Evolutionary conservation across 23 tunicate genomes (phyloP), one percentile per base, ranked within the genome.

Genomic region (Halocynthia roretzi): DNA sequence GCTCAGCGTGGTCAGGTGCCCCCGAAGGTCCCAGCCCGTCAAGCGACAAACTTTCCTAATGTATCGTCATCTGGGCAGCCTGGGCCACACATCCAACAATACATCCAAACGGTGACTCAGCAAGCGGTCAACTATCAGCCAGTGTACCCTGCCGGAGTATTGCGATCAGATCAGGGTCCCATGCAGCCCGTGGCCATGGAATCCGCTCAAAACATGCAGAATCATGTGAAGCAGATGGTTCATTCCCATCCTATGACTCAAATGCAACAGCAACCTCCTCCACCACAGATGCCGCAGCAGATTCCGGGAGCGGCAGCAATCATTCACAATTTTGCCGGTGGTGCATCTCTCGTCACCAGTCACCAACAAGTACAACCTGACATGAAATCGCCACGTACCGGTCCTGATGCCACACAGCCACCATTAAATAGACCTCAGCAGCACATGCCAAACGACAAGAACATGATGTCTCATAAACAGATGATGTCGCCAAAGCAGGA

Each of bases 401-500:
- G 44, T 19, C 55, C 56, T 62, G 60, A 54, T 18, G 56, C 64
- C 10, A 62, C 62, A 64, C 19, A 22, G 19, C 20, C 20, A 2
- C 8, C 56, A 44, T 8, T 64, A 10, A 54, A 54, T 22, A 54
- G 64, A 54, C 55, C 56, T 40, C 19, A 17, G 54, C 48, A 52
- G 62, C 70, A 11, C 48, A 9, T 15, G 22, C 64, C 55, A 15
- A 74, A 74, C 20, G 19, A 53, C 14, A 74, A 49, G 22, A 52
- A 23, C 22, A 19, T 48, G 62, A 31, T 54, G 78, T 22, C 19
- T 62, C 78, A 56, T 8, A 74, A 74, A 54, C 78, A 62, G 48
- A 20, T 70, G 75, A 70, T 54, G 31, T 70, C 75, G 11, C 53
- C 75, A 11, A 67, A 54, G 44, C 44, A 53, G 56, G 78, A 8